Percentiles rank a stretch among this genome's conserved stretches.
Evolutionary conservation across 2,888 invertebrate genomes (phyloP).

Genomic region (Agonopterix arenella): DNA sequence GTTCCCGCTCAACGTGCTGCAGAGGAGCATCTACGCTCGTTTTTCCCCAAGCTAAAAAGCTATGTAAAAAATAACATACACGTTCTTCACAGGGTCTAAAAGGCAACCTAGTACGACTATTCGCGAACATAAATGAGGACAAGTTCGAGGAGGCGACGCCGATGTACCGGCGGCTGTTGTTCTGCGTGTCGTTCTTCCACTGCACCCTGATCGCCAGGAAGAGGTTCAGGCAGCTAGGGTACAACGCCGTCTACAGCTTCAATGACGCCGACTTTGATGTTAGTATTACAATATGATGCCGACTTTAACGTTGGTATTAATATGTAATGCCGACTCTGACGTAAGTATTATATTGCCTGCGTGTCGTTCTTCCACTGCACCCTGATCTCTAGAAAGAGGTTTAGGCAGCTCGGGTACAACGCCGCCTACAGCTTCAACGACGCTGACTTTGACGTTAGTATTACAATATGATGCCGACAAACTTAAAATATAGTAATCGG

Average conservation of each 20-base stretch:
- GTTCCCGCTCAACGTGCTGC: too few species aligned
- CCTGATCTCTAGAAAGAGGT: conserved; percentile 89
- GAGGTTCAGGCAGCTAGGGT: conserved; percentile 91
- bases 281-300: conserved; percentile 15
- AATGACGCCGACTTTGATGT: conserved; percentile 95
- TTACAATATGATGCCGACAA: too few species aligned
- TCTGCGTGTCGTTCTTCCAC: conserved; percentile 91
- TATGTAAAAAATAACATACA: not conserved
- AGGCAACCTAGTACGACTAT: conserved; percentile 91
- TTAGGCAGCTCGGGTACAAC: conserved; percentile 93
- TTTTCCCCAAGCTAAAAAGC: too few species aligned
- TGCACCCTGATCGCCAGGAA: conserved; percentile 89
- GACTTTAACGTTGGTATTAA: too few species aligned
- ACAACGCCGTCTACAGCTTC: conserved; percentile 93
- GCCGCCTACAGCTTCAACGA: conserved; percentile 93
- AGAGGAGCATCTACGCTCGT: too few species aligned
- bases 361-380: conserved; percentile 93
- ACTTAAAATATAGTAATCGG: too few species aligned
- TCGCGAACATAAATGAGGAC: conserved; percentile 86
- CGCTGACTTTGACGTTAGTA: conserved; percentile 89
- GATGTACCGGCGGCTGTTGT: conserved; percentile 88
- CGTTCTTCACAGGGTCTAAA: conserved; percentile 81
- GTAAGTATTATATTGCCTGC: conserved; percentile 45
- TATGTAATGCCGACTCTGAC: too few species aligned
- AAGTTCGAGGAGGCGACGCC: conserved; percentile 83